Percentiles rank a stretch among this genome's conserved stretches.
Conservation (phyloP, 2,888 invertebrate genomes). For the Yponomeuta plumbellus region DNA sequence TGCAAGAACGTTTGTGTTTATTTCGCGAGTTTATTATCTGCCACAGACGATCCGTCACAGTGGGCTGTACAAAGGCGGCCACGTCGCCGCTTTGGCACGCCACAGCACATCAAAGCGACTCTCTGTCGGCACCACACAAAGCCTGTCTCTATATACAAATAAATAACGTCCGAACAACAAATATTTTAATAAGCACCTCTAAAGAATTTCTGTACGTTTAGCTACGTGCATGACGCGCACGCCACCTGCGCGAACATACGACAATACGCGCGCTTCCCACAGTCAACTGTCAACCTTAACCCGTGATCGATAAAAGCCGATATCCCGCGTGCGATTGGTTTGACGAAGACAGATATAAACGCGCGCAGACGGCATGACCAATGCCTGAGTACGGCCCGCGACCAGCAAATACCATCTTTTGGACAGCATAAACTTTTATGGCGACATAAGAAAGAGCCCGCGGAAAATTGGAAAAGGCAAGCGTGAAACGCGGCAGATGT, state of each 20-base stretch:
- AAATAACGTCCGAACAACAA: constrained; percentile 73
- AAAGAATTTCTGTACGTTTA: constrained; percentile 65
- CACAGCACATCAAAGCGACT: constrained; percentile 51
- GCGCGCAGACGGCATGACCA: constrained; percentile 61
- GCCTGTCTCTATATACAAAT: constrained; percentile 66
- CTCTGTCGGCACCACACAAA: constrained; percentile 60
- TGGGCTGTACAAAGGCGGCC: constrained; percentile 46
- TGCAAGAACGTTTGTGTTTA: constrained; percentile 31
- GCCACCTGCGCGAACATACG: constrained; percentile 43
- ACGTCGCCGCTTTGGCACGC: constrained; percentile 32
- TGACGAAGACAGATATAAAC: constrained; percentile 32
- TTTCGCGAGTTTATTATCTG: constrained; percentile 62
- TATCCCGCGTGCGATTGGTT: neutral
- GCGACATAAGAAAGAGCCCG: constrained; percentile 52
- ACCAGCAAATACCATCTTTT: constrained; percentile 54
- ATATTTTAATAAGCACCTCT: constrained; percentile 74
- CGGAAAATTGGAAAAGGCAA: constrained; percentile 67
- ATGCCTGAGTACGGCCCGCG: constrained; percentile 49
- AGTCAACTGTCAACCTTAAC: constrained; percentile 19
- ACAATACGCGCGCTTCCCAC: constrained; percentile 19
- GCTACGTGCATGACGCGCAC: constrained; percentile 59
- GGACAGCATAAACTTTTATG: constrained; percentile 66
- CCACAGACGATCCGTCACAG: constrained; percentile 63
- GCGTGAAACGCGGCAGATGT: constrained; percentile 71
- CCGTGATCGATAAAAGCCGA: constrained; percentile 16